Evolutionary conservation across 2,888 invertebrate species (phyloP).

Genomic region (Cantharis lateralis): DNA sequence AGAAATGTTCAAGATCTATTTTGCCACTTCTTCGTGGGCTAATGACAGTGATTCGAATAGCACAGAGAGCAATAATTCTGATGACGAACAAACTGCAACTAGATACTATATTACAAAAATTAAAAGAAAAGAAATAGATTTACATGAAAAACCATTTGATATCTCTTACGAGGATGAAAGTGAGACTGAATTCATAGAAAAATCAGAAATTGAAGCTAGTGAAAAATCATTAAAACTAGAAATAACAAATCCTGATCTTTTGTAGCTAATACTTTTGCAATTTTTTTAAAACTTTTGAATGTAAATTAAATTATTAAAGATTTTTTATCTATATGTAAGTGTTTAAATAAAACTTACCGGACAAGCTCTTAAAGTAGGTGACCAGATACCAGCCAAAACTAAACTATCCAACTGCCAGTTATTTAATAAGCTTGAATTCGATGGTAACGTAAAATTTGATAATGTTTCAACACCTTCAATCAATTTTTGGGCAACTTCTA

Average conservation of each 20-base stretch:
- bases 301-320: background rate
- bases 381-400: slow-evolving; percentile 83
- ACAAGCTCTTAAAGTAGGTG: slow-evolving; percentile 76
- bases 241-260: background rate
- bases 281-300: background rate
- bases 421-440: slow-evolving; percentile 86
- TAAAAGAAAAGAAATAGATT: background rate
- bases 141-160: background rate
- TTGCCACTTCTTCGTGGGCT: background rate
- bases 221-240: background rate
- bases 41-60: background rate
- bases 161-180: background rate
- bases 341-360: slow-evolving; percentile 57
- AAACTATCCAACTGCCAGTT: slow-evolving; percentile 86
- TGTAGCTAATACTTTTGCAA: background rate
- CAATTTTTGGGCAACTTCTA: slow-evolving; percentile 77
- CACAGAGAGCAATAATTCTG: background rate
- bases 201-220: background rate
- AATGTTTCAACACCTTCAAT: slow-evolving; percentile 77
- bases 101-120: background rate
- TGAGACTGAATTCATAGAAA: background rate
- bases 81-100: background rate
- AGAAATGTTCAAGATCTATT: background rate
- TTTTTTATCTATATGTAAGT: background rate
- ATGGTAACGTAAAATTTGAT: slow-evolving; percentile 74